Evolutionary conservation across 2,888 invertebrate genomes (phyloP).

Genomic region (Xanthorhoe designata): DNA sequence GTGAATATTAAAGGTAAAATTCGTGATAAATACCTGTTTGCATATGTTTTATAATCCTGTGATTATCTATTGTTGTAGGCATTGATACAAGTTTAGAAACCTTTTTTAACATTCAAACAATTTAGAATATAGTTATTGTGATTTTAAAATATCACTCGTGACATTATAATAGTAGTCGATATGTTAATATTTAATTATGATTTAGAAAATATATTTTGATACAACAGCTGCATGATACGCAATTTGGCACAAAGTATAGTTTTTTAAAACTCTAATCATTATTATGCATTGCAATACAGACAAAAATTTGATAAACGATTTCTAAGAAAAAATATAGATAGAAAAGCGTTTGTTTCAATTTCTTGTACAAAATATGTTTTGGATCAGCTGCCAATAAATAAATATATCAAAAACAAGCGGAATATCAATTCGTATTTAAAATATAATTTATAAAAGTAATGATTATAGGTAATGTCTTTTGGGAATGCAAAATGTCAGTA

Average conservation of each 20-base stretch:
- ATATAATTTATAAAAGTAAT: conserved; percentile 14
- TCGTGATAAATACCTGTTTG: too few species aligned
- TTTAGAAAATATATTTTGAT: not conserved
- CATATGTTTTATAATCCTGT: too few species aligned
- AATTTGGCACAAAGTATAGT: conserved; percentile 19
- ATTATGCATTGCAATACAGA: conserved; percentile 1
- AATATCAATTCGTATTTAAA: not conserved
- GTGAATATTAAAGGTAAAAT: too few species aligned
- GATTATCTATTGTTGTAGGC: too few species aligned
- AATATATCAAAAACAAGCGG: not conserved
- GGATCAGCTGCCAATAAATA: conserved; percentile 10
- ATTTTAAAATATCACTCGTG: not conserved
- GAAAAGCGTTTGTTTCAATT: not conserved
- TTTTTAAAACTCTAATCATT: conserved; percentile 1
- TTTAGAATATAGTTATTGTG: too few species aligned
- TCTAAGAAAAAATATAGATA: not conserved
- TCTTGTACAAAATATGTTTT: not conserved
- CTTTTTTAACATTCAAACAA: too few species aligned
- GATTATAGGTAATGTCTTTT: conserved; percentile 6
- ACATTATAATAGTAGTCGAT: not conserved
- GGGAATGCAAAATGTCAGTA: conserved; percentile 13
- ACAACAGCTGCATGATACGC: conserved; percentile 2
- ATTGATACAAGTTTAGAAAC: too few species aligned
- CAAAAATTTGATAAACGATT: not conserved
- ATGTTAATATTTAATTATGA: not conserved